phyloP scores from a whole-genome alignment of 2,113 vertebrate species.

The Coreoperca whiteheadi region DNA sequence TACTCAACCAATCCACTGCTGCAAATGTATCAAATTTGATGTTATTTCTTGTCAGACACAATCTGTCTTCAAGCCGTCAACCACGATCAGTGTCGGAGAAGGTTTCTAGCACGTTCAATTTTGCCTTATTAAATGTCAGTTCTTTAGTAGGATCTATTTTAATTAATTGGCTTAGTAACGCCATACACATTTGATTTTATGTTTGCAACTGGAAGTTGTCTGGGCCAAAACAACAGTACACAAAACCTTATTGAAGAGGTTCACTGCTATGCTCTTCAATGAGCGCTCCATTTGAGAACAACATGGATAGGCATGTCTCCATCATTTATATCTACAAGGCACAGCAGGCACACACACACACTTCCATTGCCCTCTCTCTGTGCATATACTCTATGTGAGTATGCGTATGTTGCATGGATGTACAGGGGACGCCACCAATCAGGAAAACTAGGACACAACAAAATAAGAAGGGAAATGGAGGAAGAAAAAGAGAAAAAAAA shows the following conservation, averaged over 20 bases:
- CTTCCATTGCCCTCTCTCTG: background rate
- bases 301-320: background rate
- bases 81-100: background rate
- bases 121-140: background rate
- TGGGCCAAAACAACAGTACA: background rate
- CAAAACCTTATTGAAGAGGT: background rate
- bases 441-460: constrained; percentile 43
- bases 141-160: background rate
- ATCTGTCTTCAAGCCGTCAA: background rate
- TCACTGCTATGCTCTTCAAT: background rate
- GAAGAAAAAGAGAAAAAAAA: background rate
- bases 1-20: too few species aligned
- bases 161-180: background rate
- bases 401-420: background rate
- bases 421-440: constrained; percentile 16
- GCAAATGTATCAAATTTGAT: too few species aligned
- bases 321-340: constrained; percentile 68
- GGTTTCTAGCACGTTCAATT: background rate
- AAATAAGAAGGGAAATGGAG: background rate
- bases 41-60: background rate
- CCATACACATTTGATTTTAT: background rate
- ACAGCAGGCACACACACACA: constrained; percentile 30
- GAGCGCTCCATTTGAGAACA: background rate
- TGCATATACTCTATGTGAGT: background rate
- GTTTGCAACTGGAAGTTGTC: background rate